Evolutionary conservation across 2,113 vertebrate genomes (phyloP).

Genomic region (Leptodactylus fuscus): DNA sequence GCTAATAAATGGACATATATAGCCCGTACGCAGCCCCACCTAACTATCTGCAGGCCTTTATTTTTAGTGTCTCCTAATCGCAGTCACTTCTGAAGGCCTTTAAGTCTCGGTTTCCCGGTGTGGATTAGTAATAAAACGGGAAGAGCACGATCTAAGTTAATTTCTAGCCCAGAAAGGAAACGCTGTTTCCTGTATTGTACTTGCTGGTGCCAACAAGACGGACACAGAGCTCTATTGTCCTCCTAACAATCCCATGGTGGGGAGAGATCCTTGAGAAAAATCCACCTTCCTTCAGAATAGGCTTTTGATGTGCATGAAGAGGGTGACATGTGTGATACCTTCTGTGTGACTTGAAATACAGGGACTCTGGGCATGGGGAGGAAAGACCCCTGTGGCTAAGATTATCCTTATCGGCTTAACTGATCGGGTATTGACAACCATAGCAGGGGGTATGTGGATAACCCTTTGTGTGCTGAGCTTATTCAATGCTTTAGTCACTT

Average conservation of each 20-base stretch:
- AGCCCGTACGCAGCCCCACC: constrained; percentile 38
- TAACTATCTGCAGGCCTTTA: constrained; percentile 29
- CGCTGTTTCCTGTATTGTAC: constrained; percentile 82
- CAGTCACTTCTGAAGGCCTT: constrained; percentile 54
- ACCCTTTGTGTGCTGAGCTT: constrained; percentile 33
- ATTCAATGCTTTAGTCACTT: neutral
- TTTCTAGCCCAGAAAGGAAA: constrained; percentile 83
- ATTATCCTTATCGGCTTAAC: constrained; percentile 34
- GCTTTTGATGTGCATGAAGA: constrained; percentile 73
- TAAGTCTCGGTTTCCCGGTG: constrained; percentile 75
- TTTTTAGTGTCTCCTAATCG: constrained; percentile 49
- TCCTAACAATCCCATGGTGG: constrained; percentile 75
- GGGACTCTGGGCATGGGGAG: neutral
- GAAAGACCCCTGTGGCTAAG: constrained; percentile 28
- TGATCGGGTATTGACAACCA: neutral
- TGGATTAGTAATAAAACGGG: constrained; percentile 81
- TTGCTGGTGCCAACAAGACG: constrained; percentile 79
- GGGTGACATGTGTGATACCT: constrained; percentile 57
- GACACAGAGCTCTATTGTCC: constrained; percentile 81
- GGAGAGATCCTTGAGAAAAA: constrained; percentile 79
- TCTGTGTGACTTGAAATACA: constrained; percentile 31
- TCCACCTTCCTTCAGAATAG: constrained; percentile 67
- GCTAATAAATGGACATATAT: constrained; percentile 59
- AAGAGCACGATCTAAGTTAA: constrained; percentile 80
- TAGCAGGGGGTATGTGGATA: constrained; percentile 10